phyloP scores from a whole-genome alignment of 2,113 vertebrate species.

The Mugil cephalus region DNA sequence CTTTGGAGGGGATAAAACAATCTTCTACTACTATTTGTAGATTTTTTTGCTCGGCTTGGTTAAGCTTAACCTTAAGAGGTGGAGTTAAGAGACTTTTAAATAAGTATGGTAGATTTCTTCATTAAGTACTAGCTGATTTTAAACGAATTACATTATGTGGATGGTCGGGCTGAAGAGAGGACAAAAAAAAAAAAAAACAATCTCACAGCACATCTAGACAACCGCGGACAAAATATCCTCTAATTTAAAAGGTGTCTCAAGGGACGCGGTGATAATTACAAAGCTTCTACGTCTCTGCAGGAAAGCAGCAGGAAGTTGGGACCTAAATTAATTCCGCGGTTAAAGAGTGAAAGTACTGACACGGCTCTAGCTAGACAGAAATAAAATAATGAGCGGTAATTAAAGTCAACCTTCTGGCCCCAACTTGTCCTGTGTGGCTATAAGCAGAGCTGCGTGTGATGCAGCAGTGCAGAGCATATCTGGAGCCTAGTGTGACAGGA shows the following conservation, averaged over 20 bases:
- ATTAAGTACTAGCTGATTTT: not conserved
- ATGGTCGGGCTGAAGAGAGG: not conserved
- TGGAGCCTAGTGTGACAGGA: slow-evolving; percentile 54
- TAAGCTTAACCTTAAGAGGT: not conserved
- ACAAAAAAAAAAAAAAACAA: not conserved
- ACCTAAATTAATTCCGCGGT: slow-evolving; percentile 3
- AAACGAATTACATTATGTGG: not conserved
- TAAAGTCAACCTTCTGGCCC: slow-evolving; percentile 11
- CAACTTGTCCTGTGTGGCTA: not conserved
- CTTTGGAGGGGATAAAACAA: no score
- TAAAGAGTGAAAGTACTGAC: slow-evolving; percentile 19
- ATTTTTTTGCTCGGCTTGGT: not conserved
- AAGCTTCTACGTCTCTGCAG: not conserved
- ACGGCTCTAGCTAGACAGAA: slow-evolving; percentile 7
- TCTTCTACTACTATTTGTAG: not conserved
- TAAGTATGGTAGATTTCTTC: not conserved
- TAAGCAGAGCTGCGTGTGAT: slow-evolving; percentile 1
- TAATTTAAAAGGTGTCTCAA: not conserved
- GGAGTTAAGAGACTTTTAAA: not conserved
- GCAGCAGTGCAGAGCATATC: slow-evolving; percentile 14
- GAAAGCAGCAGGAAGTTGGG: slow-evolving; percentile 10
- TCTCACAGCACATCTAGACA: no score
- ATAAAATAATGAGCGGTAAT: slow-evolving; percentile 17
- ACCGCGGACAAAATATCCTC: not conserved
- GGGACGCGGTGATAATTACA: not conserved